Percentiles rank a stretch among this genome's conserved stretches.
phyloP scores from a whole-genome alignment of 2,888 invertebrate species.

The Leptinotarsa rubiginosa region DNA sequence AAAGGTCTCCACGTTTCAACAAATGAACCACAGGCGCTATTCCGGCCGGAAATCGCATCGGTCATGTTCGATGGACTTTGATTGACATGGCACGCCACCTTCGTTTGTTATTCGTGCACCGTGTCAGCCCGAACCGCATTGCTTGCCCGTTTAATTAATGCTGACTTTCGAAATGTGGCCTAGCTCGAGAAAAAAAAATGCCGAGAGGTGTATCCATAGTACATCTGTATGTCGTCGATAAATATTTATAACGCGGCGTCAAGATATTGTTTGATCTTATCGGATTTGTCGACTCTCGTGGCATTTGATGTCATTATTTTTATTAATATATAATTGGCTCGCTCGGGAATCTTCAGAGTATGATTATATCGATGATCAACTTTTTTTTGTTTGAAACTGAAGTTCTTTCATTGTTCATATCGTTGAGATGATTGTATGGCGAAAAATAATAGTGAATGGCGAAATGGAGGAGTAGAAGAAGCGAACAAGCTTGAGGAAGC shows the following conservation, averaged over 20 bases:
- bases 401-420: no score
- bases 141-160: slow-evolving; percentile 23
- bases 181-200: slow-evolving; percentile 23
- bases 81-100: slow-evolving; percentile 46
- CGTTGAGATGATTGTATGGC: no score
- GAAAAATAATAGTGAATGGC: no score
- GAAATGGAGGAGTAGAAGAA: no score
- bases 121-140: slow-evolving; percentile 18
- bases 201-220: slow-evolving; percentile 16
- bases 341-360: no score
- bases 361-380: no score
- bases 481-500: no score
- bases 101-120: slow-evolving; percentile 34
- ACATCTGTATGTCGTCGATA: slow-evolving; percentile 19
- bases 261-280: slow-evolving; percentile 20
- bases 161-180: slow-evolving; percentile 20
- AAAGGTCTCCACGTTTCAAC: no score
- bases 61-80: slow-evolving; percentile 45
- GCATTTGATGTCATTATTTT: slow-evolving; percentile 17
- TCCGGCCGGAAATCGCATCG: slow-evolving; percentile 37
- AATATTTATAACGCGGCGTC: slow-evolving; percentile 22
- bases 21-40: background rate
- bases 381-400: no score
- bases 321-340: background rate
- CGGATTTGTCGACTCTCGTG: background rate